A percentile compares a stretch with the other conserved stretches of the same genome.
phyloP scores from a whole-genome alignment of 1,140 invertebrate species.

The Drosophila insularis region DNA sequence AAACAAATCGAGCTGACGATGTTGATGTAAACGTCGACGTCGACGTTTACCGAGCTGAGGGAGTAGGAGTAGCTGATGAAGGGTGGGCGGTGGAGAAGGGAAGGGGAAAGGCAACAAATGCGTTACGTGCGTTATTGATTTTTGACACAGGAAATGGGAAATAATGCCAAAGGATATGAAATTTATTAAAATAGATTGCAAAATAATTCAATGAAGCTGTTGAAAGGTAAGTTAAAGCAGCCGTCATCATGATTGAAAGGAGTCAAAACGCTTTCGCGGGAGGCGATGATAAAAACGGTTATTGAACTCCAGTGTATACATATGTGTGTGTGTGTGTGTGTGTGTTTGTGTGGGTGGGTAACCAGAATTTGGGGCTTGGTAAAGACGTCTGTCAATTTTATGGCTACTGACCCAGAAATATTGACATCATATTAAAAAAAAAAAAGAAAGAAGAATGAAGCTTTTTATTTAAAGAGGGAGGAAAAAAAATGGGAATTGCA shows the following conservation, averaged over 20 bases:
- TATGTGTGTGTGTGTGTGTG: background rate
- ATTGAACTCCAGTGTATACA: slow-evolving; percentile 51
- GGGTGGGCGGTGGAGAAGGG: background rate
- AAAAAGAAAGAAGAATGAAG: background rate
- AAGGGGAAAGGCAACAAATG: slow-evolving; percentile 16
- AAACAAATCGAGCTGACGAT: slow-evolving; percentile 57
- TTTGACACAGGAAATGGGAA: slow-evolving; percentile 53
- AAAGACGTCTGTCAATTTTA: slow-evolving; percentile 61
- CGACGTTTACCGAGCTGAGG: background rate
- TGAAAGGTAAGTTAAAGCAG: slow-evolving; percentile 32
- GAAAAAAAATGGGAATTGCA: background rate
- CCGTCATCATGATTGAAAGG: background rate
- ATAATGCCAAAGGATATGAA: slow-evolving; percentile 68
- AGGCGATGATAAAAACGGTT: slow-evolving; percentile 38
- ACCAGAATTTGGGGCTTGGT: slow-evolving; percentile 7
- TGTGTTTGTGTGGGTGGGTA: background rate
- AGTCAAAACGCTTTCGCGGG: background rate
- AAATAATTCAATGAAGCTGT: slow-evolving; percentile 73
- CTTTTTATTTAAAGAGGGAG: slow-evolving; percentile 25
- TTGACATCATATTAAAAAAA: slow-evolving; percentile 52
- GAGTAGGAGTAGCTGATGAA: background rate
- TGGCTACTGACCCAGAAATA: slow-evolving; percentile 73
- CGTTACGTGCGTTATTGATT: slow-evolving; percentile 69
- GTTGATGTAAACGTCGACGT: slow-evolving; percentile 13
- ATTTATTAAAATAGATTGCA: slow-evolving; percentile 75